Evolutionary conservation across 2,888 invertebrate species (phyloP).

Genomic region (Ophion slaviceki): DNA sequence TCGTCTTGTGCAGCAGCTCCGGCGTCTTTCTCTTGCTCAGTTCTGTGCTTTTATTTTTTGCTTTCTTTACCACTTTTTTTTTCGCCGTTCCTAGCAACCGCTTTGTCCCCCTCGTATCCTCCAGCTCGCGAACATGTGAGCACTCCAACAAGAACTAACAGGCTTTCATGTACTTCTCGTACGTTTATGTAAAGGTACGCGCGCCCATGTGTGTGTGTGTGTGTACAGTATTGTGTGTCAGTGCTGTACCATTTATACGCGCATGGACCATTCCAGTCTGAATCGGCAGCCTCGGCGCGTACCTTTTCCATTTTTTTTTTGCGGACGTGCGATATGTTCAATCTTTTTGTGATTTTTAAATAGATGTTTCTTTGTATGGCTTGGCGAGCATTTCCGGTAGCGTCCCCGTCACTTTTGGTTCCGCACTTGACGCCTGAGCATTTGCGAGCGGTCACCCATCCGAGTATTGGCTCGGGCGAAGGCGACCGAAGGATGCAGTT

Average conservation of each 20-base stretch:
- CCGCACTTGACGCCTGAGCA: too few species aligned
- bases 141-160: constrained; percentile 59
- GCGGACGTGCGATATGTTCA: neutral
- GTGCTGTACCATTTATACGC: constrained; percentile 26
- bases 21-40: constrained; percentile 18
- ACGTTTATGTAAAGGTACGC: constrained; percentile 10
- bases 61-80: constrained; percentile 34
- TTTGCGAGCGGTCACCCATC: too few species aligned
- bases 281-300: neutral
- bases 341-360: too few species aligned
- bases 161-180: constrained; percentile 55
- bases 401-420: too few species aligned
- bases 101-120: constrained; percentile 56
- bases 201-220: neutral
- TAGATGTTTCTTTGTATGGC: too few species aligned
- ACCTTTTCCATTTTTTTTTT: neutral
- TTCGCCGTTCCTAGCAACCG: constrained; percentile 35
- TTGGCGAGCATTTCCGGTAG: too few species aligned
- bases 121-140: constrained; percentile 48
- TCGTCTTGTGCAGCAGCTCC: constrained; percentile 39
- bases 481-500: too few species aligned
- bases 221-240: constrained; percentile 16
- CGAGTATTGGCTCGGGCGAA: too few species aligned
- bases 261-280: constrained; percentile 13
- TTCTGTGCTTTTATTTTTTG: constrained; percentile 5